Conservation (phyloP, 1,140 invertebrate genomes). For the Nilaparvata lugens region DNA sequence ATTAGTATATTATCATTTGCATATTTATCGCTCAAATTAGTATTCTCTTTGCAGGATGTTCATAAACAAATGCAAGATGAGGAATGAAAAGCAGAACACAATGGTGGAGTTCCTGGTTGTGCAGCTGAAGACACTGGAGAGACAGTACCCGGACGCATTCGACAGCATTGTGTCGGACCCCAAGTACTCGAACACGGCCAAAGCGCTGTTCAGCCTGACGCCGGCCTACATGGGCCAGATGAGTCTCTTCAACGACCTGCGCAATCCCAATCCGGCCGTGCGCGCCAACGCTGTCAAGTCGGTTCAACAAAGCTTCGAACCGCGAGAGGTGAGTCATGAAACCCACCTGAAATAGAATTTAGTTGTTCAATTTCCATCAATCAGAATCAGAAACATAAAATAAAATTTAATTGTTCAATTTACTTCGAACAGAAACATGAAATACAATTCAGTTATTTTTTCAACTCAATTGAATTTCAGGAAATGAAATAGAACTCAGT, state of each 20-base stretch:
- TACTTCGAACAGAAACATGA: too few species aligned
- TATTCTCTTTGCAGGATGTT: constrained; percentile 11
- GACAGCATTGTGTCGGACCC: constrained; percentile 34
- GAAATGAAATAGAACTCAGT: too few species aligned
- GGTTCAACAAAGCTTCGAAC: constrained; percentile 41
- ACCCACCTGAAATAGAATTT: too few species aligned
- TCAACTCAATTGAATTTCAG: too few species aligned
- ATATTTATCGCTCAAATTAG: neutral
- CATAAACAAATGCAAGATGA: neutral
- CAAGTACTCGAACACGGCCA: neutral
- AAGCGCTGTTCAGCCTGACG: neutral
- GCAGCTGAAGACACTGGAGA: constrained; percentile 37
- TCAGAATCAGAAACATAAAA: too few species aligned
- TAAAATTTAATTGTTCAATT: too few species aligned
- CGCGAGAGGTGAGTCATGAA: constrained; percentile 34
- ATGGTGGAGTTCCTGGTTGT: neutral
- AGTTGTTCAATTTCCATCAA: too few species aligned
- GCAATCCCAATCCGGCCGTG: constrained; percentile 49
- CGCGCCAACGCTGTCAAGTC: constrained; percentile 50
- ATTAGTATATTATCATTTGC: neutral
- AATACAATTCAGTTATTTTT: too few species aligned
- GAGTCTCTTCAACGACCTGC: constrained; percentile 54
- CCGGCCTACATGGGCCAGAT: constrained; percentile 20
- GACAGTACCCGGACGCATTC: constrained; percentile 53
- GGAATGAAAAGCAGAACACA: neutral